Evolutionary conservation across 2,888 invertebrate species (phyloP).

Genomic region (Epinotia nisella): DNA sequence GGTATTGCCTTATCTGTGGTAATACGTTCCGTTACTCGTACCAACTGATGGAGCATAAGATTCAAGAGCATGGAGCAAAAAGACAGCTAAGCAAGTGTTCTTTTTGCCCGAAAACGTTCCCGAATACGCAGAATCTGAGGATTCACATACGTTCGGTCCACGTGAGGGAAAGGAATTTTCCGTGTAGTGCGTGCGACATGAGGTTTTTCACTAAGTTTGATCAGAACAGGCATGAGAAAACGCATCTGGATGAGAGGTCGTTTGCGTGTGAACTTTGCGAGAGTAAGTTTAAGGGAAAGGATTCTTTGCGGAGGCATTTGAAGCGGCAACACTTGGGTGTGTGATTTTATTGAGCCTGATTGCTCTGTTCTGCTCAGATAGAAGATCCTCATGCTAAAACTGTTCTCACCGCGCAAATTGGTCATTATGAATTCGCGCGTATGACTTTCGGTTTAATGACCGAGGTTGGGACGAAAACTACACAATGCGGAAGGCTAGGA

Average conservation of each 20-base stretch:
- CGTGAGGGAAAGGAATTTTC: constrained; percentile 34
- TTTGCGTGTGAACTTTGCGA: constrained; percentile 38
- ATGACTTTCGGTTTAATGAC: background rate
- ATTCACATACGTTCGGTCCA: constrained; percentile 41
- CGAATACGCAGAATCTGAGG: constrained; percentile 26
- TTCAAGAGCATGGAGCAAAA: constrained; percentile 40
- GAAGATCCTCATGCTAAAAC: too few species aligned
- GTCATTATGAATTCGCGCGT: background rate
- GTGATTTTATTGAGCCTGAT: background rate
- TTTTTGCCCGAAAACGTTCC: constrained; percentile 39
- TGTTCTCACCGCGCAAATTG: background rate
- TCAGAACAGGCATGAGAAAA: constrained; percentile 37
- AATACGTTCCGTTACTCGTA: constrained; percentile 40
- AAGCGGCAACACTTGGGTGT: constrained; percentile 29
- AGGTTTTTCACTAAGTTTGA: constrained; percentile 42
- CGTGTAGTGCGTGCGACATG: constrained; percentile 39
- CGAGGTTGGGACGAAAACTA: too few species aligned
- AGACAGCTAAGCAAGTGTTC: constrained; percentile 35
- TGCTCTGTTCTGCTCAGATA: too few species aligned
- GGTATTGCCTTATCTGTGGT: constrained; percentile 41
- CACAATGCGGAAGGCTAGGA: too few species aligned
- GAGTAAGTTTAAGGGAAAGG: constrained; percentile 43
- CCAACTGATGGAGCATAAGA: constrained; percentile 34
- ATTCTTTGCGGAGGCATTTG: constrained; percentile 41
- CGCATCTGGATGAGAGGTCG: constrained; percentile 27